Conservation (phyloP, 2,888 invertebrate genomes). For the Brenthis hecate region DNA sequence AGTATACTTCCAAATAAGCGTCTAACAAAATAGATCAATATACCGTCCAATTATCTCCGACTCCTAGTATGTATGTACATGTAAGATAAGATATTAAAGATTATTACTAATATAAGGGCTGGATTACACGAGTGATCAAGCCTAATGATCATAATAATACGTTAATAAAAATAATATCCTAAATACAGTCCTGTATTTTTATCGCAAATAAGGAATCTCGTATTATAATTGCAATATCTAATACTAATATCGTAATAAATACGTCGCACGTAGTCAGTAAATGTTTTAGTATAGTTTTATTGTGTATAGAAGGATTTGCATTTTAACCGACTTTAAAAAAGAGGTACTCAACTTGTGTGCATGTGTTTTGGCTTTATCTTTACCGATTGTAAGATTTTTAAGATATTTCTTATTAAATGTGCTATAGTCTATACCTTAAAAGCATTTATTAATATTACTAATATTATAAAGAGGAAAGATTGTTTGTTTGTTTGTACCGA, state of each 20-base stretch:
- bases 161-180: constrained; percentile 33
- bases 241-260: background rate
- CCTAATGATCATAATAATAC: constrained; percentile 33
- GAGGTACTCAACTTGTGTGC: no score
- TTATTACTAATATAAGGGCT: constrained; percentile 26
- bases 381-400: no score
- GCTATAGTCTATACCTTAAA: no score
- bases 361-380: no score
- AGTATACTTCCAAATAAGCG: background rate
- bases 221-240: background rate
- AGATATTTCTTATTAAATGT: no score
- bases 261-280: background rate
- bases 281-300: no score
- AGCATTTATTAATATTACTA: no score
- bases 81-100: constrained; percentile 30
- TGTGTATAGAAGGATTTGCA: no score
- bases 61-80: background rate
- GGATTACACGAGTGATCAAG: constrained; percentile 31
- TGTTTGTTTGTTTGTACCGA: no score
- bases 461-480: no score
- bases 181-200: constrained; percentile 9
- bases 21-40: constrained; percentile 10
- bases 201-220: constrained; percentile 1
- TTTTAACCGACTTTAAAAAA: no score
- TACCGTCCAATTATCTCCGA: background rate